Evolutionary conservation across 2,888 invertebrate species (phyloP).

Genomic region (Pseudeuparius sepicola): DNA sequence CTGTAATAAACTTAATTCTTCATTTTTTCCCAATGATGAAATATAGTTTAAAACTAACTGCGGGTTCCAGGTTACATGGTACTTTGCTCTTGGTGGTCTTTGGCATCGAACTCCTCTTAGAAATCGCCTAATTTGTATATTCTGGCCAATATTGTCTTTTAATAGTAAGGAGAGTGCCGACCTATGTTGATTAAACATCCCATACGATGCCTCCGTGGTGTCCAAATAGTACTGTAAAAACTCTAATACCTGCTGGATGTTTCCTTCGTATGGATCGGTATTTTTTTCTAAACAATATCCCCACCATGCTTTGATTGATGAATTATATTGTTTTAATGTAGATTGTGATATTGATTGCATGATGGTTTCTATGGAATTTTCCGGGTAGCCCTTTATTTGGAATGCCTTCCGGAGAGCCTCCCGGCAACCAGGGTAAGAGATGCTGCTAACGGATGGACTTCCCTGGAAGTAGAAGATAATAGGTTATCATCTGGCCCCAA

Average conservation of each 20-base stretch:
- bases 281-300: not conserved
- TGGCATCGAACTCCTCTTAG: constrained; percentile 20
- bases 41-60: constrained; percentile 12
- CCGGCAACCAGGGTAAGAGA: constrained; percentile 25
- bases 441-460: constrained; percentile 20
- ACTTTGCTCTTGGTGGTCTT: constrained; percentile 20
- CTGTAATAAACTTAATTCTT: constrained; percentile 2
- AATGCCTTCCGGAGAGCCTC: constrained; percentile 21
- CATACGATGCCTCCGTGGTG: constrained; percentile 11
- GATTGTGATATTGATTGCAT: constrained; percentile 19
- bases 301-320: constrained; percentile 13
- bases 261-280: not conserved
- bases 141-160: constrained; percentile 9
- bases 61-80: constrained; percentile 28
- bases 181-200: constrained; percentile 20
- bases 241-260: not conserved
- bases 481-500: constrained; percentile 22
- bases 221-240: constrained; percentile 5
- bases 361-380: constrained; percentile 16
- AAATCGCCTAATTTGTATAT: constrained; percentile 20
- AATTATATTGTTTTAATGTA: constrained; percentile 23
- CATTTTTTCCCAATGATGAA: constrained; percentile 8
- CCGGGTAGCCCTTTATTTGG: too few species aligned
- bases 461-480: constrained; percentile 23
- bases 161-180: constrained; percentile 22